Percentiles rank a stretch among this genome's conserved stretches.
Evolutionary conservation across 2,888 invertebrate genomes (phyloP).

Genomic region (Balanococcus diminutus): DNA sequence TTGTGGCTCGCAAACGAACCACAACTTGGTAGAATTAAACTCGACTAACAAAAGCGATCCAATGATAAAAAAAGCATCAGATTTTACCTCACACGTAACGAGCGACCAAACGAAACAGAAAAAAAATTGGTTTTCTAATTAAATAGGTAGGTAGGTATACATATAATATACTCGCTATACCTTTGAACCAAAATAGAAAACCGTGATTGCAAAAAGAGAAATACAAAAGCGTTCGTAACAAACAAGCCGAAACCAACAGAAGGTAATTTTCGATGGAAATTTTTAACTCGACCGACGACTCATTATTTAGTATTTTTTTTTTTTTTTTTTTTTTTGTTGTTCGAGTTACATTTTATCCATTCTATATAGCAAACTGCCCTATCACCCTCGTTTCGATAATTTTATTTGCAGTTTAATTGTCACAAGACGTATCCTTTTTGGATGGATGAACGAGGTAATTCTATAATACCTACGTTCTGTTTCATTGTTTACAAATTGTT

Average conservation of each 20-base stretch:
- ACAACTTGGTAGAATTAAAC: too few species aligned
- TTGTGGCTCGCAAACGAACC: too few species aligned
- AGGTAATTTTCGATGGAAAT: neutral
- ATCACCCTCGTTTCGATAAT: too few species aligned
- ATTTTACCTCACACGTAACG: neutral
- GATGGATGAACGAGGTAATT: neutral
- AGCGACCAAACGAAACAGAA: neutral
- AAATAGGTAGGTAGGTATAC: neutral
- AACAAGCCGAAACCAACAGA: neutral
- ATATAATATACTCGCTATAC: neutral
- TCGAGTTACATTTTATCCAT: too few species aligned
- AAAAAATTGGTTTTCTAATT: neutral
- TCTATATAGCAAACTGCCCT: too few species aligned
- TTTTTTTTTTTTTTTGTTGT: too few species aligned
- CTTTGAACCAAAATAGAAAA: neutral
- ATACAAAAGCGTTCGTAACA: neutral
- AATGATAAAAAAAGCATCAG: neutral
- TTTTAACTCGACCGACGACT: neutral
- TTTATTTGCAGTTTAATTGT: neutral
- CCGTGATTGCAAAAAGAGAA: neutral
- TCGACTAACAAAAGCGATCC: too few species aligned
- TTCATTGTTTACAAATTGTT: neutral
- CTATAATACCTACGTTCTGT: neutral
- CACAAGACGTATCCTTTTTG: neutral
- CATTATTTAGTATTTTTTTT: neutral